Percentiles rank a stretch among this genome's conserved stretches.
Evolutionary conservation across 2,888 invertebrate species (phyloP).

Genomic region (Metalampra italica): DNA sequence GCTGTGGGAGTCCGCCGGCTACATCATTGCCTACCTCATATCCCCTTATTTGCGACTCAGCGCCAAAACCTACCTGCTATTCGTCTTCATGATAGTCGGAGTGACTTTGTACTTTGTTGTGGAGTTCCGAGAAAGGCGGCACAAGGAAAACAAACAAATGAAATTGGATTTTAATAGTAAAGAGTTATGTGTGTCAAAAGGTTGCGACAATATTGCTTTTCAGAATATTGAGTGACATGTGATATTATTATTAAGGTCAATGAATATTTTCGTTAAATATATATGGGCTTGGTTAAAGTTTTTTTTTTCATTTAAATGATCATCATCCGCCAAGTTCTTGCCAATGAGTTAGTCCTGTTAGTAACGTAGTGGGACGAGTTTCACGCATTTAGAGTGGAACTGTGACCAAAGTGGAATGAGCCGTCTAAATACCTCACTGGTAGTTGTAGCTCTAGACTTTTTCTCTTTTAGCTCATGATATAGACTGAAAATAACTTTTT

Average conservation of each 20-base stretch:
- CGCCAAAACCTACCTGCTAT: constrained; percentile 74
- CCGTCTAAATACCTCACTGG: too few species aligned
- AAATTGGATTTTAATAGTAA: constrained; percentile 31
- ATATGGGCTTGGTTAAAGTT: not conserved
- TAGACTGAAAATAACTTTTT: too few species aligned
- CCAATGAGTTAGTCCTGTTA: too few species aligned
- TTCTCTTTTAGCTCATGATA: too few species aligned
- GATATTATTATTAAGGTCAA: not conserved
- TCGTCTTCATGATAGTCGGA: constrained; percentile 67
- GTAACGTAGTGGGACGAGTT: too few species aligned
- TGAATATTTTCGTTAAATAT: not conserved
- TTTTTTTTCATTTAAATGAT: not conserved
- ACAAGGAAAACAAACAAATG: constrained; percentile 21
- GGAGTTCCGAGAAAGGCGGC: constrained; percentile 44
- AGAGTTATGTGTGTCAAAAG: constrained; percentile 28
- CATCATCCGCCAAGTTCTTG: too few species aligned
- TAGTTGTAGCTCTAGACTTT: too few species aligned
- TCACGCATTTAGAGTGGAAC: too few species aligned
- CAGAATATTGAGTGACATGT: constrained; percentile 34
- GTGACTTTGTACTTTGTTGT: constrained; percentile 72
- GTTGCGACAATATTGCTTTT: constrained; percentile 61
- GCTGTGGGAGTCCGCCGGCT: constrained; percentile 83
- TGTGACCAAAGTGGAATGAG: too few species aligned
- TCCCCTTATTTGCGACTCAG: constrained; percentile 73
- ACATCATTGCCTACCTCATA: constrained; percentile 80